A percentile compares a stretch with the other conserved stretches of the same genome.
Conservation (phyloP, 2,888 invertebrate genomes). For the Eupithecia dodoneata region DNA sequence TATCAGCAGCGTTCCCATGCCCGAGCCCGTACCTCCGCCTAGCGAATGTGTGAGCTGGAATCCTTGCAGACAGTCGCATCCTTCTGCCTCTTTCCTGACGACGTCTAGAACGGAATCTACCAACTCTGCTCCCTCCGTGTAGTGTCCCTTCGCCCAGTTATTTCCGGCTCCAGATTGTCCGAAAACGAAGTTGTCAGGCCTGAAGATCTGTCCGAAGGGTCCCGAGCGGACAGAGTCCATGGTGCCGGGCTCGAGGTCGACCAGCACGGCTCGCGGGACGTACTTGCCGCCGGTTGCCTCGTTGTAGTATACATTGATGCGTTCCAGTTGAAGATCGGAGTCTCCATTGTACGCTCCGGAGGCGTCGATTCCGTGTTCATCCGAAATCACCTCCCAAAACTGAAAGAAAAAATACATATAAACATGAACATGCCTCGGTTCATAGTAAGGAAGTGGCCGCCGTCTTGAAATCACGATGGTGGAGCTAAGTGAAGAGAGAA, state of each 20-base stretch:
- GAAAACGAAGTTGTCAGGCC: slow-evolving; percentile 89
- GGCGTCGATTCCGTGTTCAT: slow-evolving; percentile 73
- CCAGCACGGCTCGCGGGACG: slow-evolving; percentile 72
- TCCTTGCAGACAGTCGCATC: slow-evolving; percentile 87
- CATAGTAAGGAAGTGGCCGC: neutral
- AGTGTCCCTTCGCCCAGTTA: slow-evolving; percentile 87
- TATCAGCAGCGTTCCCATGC: slow-evolving; percentile 88
- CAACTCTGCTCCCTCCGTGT: slow-evolving; percentile 86
- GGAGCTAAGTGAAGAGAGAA: slow-evolving; percentile 40
- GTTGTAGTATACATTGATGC: slow-evolving; percentile 91
- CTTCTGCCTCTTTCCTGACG: slow-evolving; percentile 85
- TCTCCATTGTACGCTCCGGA: slow-evolving; percentile 85
- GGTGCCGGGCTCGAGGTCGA: slow-evolving; percentile 75
- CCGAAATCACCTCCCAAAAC: slow-evolving; percentile 77
- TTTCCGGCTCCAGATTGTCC: slow-evolving; percentile 85
- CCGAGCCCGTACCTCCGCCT: slow-evolving; percentile 90
- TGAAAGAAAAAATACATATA: slow-evolving; percentile 47
- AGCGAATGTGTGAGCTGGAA: slow-evolving; percentile 88
- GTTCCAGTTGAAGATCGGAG: slow-evolving; percentile 88
- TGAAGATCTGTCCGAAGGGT: slow-evolving; percentile 89
- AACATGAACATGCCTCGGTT: neutral
- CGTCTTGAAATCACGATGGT: slow-evolving; percentile 31
- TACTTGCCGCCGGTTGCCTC: slow-evolving; percentile 85
- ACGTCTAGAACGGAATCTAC: slow-evolving; percentile 85
- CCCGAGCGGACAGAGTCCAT: slow-evolving; percentile 88